Conservation (phyloP, 2,113 vertebrate species). For the Notiomystis cincta region DNA sequence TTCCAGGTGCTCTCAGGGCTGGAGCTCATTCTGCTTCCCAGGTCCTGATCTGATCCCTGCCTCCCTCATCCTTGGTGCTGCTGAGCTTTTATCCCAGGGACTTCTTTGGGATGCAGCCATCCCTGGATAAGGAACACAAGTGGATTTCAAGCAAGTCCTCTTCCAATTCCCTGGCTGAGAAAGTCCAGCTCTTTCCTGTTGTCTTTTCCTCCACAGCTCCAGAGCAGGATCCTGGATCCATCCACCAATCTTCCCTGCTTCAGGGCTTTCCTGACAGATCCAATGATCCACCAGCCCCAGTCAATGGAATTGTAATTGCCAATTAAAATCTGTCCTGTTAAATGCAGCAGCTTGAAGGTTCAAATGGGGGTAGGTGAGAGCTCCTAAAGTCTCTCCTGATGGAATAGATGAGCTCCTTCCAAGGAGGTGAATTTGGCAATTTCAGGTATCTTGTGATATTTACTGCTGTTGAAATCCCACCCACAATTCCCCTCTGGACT, state of each 20-base stretch:
- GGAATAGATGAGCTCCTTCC: background rate
- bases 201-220: background rate
- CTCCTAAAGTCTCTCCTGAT: background rate
- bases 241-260: constrained; percentile 49
- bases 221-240: background rate
- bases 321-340: constrained; percentile 70
- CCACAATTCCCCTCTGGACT: background rate
- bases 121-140: background rate
- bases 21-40: background rate
- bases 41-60: background rate
- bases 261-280: constrained; percentile 44
- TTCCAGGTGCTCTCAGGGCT: fast-evolving
- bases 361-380: background rate
- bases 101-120: background rate
- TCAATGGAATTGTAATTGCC: constrained; percentile 69
- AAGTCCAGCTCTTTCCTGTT: background rate
- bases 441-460: background rate
- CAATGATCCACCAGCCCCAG: constrained; percentile 61
- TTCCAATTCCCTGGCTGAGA: background rate
- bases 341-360: constrained; percentile 53
- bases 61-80: background rate
- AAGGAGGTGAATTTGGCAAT: background rate
- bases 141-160: background rate
- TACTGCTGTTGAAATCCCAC: background rate
- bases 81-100: background rate